A percentile compares a stretch with the other conserved stretches of the same genome.
These are phyloP conservation scores for Actenoides hombroni DNA, from an alignment of 2,113 vertebrate genomes.

Conservation along the genomic window DNA sequence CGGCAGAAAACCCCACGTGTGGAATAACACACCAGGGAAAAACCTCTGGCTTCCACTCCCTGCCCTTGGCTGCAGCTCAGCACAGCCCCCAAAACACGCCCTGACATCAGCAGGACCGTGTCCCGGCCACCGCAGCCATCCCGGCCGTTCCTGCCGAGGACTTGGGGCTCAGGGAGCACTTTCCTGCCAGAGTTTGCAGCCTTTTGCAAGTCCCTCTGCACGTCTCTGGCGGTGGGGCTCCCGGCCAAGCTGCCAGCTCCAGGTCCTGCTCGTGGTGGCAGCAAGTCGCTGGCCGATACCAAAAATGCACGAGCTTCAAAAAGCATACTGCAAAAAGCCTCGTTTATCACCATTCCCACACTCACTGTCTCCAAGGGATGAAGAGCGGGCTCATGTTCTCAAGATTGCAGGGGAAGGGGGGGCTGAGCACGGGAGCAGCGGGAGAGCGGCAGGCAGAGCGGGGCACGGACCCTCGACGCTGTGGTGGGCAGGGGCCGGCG, in stretches of 20 bases:
- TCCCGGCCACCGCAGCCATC: background rate
- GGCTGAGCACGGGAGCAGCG: background rate
- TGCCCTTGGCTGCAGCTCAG: background rate
- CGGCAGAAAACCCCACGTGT: background rate
- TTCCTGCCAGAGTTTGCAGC: background rate
- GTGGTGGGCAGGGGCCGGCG: accelerated
- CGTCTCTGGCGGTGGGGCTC: accelerated
- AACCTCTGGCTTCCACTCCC: background rate
- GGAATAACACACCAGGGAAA: background rate
- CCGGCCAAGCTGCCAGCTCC: accelerated
- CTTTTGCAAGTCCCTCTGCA: accelerated
- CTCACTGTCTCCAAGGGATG: background rate
- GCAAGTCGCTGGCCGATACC: accelerated
- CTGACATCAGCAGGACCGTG: accelerated
- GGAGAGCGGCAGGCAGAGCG: background rate
- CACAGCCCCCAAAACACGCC: background rate
- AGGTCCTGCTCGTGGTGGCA: accelerated
- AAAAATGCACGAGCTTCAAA: background rate
- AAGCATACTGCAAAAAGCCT: background rate
- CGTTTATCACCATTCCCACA: accelerated
- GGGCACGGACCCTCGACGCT: accelerated
- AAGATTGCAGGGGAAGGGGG: accelerated
- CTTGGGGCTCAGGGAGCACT: accelerated
- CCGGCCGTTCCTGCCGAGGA: background rate
- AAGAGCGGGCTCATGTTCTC: accelerated